Evolutionary conservation across 30 jellyfish, hydroid and myxozoan species (phyloP), one percentile per base, ranked within the genome.

Genomic region (Sanderia malayensis): DNA sequence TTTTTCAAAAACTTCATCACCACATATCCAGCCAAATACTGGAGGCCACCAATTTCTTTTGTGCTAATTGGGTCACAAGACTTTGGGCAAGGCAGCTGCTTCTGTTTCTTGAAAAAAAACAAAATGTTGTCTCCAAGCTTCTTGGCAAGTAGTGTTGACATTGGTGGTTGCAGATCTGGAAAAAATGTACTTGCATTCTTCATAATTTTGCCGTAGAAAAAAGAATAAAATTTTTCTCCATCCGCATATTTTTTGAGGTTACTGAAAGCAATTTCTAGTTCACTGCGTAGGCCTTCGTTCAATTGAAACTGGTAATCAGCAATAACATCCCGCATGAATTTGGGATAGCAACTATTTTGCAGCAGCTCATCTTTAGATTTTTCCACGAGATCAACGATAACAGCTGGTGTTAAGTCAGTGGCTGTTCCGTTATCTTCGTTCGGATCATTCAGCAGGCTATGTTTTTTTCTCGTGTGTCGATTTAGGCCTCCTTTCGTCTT

Each of bases 21-120:
- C 2, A 64, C 76, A 64, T 64, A 64, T 29, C 76, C 61, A 26
- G 76, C 62, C 59, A 64, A 26, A 32, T 64, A 33, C 29, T 28
- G 76, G 8, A 41, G 55, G 11, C 55, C 55, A 41, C 15, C 55
- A 8, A 41, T 41, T 41, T 41, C 55, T 41, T 41, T 41, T 41
- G 8, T 15, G 15, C 55, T 15, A 41, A 41, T 41, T 26, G 61
- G 76, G 76, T 21, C 17, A 63, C 47, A 22, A 10, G 76, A 58
- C 47, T 63, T 31, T 8, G 46, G 58, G 58, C 76, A 31, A 63
- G 76, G 60, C 76, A 63, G n/a, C 24, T 63, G 76, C 76, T 63
- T 63, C 76, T 63, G 76, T 31, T 63, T 63, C 58, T 32, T 63
- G 76, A 63, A 63, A 63, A 22, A 63, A 63, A 6, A 6, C 55